These are phyloP conservation scores for Urocyon cinereoargenteus DNA, from an alignment of 2,797 vertebrate genomes.

Conservation along the genomic window DNA sequence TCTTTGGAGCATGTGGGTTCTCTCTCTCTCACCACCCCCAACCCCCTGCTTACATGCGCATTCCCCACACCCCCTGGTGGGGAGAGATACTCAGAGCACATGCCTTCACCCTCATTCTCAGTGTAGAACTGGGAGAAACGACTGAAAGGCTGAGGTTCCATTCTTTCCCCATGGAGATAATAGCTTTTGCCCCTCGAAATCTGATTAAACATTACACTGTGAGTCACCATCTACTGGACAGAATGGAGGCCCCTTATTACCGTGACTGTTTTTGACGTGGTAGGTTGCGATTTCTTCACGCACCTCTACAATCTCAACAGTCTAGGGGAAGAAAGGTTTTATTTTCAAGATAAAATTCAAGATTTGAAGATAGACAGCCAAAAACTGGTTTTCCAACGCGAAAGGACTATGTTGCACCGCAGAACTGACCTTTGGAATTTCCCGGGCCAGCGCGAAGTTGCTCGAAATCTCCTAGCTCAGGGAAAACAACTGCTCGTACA, in stretches of 20 bases:
- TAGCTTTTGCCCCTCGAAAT: background rate
- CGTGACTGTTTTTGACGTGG: background rate
- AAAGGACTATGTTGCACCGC: conserved; percentile 44
- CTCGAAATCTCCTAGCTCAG: conserved; percentile 36
- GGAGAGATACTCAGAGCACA: background rate
- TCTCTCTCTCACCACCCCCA: rapidly evolving
- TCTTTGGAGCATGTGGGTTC: background rate
- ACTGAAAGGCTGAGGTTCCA: background rate
- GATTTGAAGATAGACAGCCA: conserved; percentile 60
- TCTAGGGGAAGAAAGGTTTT: conserved; percentile 43
- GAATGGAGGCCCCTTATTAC: background rate
- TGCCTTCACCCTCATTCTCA: background rate
- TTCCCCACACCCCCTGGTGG: too few species aligned
- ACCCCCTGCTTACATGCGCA: background rate
- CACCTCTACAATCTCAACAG: conserved; percentile 4
- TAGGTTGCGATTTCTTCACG: background rate
- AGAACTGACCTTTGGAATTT: conserved; percentile 50
- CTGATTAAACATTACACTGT: background rate
- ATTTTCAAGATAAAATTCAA: conserved; percentile 62
- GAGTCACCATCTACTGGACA: background rate
- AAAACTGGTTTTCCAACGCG: background rate
- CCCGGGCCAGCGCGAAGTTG: conserved; percentile 28
- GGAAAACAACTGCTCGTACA: conserved; percentile 19
- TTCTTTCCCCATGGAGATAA: background rate
- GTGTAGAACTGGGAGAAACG: background rate